Percentiles rank a stretch among this genome's conserved stretches.
These are phyloP conservation scores for Kryptolebias ocellatus DNA, from an alignment of 2,797 vertebrate genomes.

Conservation along the genomic window DNA sequence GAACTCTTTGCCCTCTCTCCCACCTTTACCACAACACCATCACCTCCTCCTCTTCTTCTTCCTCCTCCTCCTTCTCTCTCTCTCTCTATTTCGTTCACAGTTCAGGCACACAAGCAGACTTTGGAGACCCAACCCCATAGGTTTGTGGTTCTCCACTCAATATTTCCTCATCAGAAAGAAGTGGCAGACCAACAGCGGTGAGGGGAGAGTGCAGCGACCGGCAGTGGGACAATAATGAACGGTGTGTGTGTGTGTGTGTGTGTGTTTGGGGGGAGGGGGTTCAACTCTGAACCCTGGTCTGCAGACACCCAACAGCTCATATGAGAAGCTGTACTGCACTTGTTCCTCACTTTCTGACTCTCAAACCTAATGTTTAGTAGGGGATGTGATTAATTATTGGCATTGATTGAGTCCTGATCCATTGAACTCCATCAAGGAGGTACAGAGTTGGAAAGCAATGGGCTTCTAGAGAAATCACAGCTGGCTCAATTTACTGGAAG, in stretches of 20 bases:
- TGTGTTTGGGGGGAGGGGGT: slow-evolving; percentile 22
- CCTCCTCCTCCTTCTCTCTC: slow-evolving; percentile 13
- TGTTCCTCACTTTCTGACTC: slow-evolving; percentile 5
- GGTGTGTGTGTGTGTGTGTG: slow-evolving; percentile 23
- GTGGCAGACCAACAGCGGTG: slow-evolving; percentile 55
- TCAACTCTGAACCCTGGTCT: slow-evolving; percentile 20
- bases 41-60: slow-evolving; percentile 21
- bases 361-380: background rate
- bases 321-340: background rate
- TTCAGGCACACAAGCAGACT: slow-evolving; percentile 62
- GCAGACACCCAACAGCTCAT: slow-evolving; percentile 15
- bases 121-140: slow-evolving; percentile 55
- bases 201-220: slow-evolving; percentile 39
- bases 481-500: slow-evolving; percentile 40
- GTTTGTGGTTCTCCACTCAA: slow-evolving; percentile 66
- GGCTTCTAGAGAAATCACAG: slow-evolving; percentile 16
- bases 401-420: slow-evolving; percentile 63
- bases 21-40: slow-evolving; percentile 63
- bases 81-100: slow-evolving; percentile 50
- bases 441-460: background rate
- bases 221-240: slow-evolving; percentile 51
- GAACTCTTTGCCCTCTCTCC: slow-evolving; percentile 58
- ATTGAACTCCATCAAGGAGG: slow-evolving; percentile 50
- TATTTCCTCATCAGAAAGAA: slow-evolving; percentile 72
- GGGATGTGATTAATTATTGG: slow-evolving; percentile 68